Evolutionary conservation across 92 coral and sea anemone species (phyloP).

Genomic region (Epizoanthus rinbou): DNA sequence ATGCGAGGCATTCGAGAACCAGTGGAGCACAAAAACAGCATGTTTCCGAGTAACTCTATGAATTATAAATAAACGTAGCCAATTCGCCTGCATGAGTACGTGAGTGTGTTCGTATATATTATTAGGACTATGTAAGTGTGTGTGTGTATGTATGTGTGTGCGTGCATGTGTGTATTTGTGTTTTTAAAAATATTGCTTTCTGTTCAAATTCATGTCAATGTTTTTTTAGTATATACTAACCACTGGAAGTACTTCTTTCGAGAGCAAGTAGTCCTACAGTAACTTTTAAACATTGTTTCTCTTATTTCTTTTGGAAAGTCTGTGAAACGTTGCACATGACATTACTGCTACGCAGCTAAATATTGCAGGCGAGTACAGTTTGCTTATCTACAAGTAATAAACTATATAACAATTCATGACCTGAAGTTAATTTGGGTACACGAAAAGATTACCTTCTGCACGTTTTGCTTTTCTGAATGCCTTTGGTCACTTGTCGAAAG

Average conservation of each 20-base stretch:
- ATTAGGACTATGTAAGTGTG: too few relatives aligned
- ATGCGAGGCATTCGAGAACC: background rate
- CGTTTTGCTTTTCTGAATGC: background rate
- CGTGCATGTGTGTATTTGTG: too few relatives aligned
- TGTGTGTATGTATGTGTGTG: too few relatives aligned
- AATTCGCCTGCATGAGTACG: too few relatives aligned
- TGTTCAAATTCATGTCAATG: too few relatives aligned
- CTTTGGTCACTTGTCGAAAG: background rate
- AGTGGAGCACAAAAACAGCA: background rate
- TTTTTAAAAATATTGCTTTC: too few relatives aligned
- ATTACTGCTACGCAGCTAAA: background rate
- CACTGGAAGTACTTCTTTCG: too few relatives aligned
- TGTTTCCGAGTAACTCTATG: background rate
- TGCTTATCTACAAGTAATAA: background rate
- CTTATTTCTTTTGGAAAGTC: background rate
- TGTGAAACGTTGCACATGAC: background rate
- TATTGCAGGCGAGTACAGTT: background rate
- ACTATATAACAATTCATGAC: constrained; percentile 3
- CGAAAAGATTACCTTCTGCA: background rate
- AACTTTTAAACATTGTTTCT: too few relatives aligned
- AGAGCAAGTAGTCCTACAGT: too few relatives aligned
- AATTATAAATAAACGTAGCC: too few relatives aligned
- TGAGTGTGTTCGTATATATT: too few relatives aligned
- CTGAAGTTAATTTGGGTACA: background rate
- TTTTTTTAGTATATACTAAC: too few relatives aligned